These are phyloP conservation scores for Castor canadensis DNA, from an alignment of 2,113 vertebrate species.

Conservation along the genomic window DNA sequence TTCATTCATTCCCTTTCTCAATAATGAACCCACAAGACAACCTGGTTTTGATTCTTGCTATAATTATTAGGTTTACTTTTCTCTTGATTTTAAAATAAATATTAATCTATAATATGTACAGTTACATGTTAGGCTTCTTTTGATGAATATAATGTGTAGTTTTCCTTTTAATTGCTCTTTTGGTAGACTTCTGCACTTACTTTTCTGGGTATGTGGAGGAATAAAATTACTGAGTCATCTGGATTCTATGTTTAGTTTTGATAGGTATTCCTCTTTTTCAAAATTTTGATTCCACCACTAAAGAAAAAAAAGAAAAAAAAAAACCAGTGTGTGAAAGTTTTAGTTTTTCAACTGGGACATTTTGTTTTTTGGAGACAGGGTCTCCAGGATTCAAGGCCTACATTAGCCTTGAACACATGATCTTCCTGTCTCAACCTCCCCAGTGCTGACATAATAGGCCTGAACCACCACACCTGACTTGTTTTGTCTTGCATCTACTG, in stretches of 20 bases:
- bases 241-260: conserved; percentile 2
- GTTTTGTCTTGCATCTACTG: no score
- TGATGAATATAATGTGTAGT: neutral
- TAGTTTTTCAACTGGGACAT: neutral
- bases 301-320: neutral
- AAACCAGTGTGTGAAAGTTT: neutral
- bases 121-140: neutral
- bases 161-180: neutral
- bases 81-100: neutral
- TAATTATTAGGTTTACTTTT: conserved; percentile 12
- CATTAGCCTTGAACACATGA: no score
- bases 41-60: neutral
- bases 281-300: neutral
- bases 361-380: no score
- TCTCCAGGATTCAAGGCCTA: no score
- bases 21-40: neutral
- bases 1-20: neutral
- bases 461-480: no score
- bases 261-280: neutral
- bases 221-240: neutral
- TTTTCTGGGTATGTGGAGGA: neutral
- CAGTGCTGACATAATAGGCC: no score
- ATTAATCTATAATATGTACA: neutral
- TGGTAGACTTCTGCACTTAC: neutral
- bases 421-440: no score